These are phyloP conservation scores for Clitarchus hookeri DNA, from an alignment of 2,888 invertebrate genomes.

Conservation along the genomic window DNA sequence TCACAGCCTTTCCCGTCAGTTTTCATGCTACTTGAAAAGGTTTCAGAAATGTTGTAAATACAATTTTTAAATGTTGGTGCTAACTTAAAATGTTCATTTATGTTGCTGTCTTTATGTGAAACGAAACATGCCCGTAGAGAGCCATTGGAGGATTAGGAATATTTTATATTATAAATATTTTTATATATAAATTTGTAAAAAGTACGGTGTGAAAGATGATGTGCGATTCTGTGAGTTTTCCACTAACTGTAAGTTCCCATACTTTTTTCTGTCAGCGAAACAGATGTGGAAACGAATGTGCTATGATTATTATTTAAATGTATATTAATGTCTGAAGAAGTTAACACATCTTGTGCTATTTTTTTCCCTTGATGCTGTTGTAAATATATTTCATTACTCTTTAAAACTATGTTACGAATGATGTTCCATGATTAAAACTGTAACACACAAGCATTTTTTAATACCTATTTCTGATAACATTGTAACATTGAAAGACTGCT, in stretches of 20 bases:
- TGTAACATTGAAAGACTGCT: neutral
- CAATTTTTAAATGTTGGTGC: neutral
- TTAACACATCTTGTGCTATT: neutral
- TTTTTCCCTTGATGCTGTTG: neutral
- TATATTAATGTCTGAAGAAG: neutral
- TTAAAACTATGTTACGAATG: neutral
- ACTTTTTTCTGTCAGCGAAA: neutral
- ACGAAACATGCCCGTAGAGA: neutral
- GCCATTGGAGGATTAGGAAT: conserved; percentile 9
- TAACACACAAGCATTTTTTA: neutral
- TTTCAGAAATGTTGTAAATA: neutral
- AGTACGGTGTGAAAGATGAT: neutral
- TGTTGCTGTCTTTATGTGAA: neutral
- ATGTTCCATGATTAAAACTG: neutral
- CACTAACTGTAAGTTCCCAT: neutral
- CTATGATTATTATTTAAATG: neutral
- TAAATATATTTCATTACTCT: neutral
- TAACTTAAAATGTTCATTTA: neutral
- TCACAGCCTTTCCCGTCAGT: neutral
- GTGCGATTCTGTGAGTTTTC: neutral
- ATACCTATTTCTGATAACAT: neutral
- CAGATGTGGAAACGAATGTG: neutral
- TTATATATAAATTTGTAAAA: conserved; percentile 1
- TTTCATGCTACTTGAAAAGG: neutral
- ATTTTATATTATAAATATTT: conserved; percentile 14